Evolutionary conservation across 1,140 invertebrate species (phyloP).

Genomic region (Atta cephalotes): DNA sequence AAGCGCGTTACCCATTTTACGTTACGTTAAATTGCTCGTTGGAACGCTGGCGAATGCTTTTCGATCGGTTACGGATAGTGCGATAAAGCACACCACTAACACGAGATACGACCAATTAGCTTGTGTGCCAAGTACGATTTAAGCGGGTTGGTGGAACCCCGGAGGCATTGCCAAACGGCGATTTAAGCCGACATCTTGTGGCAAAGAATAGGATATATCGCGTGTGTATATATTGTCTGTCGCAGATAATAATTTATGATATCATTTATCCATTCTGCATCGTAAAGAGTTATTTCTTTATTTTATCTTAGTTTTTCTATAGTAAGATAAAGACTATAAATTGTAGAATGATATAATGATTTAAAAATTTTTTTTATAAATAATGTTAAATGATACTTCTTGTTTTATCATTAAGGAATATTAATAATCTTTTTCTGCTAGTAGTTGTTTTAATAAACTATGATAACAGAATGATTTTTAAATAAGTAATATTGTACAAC

Average conservation of each 20-base stretch:
- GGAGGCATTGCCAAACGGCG: constrained; percentile 76
- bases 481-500: constrained; percentile 24
- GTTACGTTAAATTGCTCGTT: constrained; percentile 64
- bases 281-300: constrained; percentile 9
- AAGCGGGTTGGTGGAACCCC: constrained; percentile 65
- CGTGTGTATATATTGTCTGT: constrained; percentile 48
- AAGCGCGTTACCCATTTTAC: constrained; percentile 48
- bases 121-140: constrained; percentile 81
- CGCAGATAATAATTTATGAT: constrained; percentile 43
- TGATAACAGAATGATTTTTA: neutral
- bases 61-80: constrained; percentile 80
- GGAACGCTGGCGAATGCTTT: constrained; percentile 73
- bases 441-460: neutral
- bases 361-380: neutral
- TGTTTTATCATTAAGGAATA: neutral
- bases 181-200: constrained; percentile 71
- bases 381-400: neutral
- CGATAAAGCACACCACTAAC: constrained; percentile 80
- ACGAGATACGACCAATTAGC: constrained; percentile 83
- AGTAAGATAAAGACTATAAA: neutral
- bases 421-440: constrained; percentile 1
- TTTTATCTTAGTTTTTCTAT: neutral
- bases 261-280: constrained; percentile 28
- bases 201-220: constrained; percentile 38
- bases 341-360: neutral